phyloP scores from a whole-genome alignment of 2,888 invertebrate species.

The Polymixis lichenea region DNA sequence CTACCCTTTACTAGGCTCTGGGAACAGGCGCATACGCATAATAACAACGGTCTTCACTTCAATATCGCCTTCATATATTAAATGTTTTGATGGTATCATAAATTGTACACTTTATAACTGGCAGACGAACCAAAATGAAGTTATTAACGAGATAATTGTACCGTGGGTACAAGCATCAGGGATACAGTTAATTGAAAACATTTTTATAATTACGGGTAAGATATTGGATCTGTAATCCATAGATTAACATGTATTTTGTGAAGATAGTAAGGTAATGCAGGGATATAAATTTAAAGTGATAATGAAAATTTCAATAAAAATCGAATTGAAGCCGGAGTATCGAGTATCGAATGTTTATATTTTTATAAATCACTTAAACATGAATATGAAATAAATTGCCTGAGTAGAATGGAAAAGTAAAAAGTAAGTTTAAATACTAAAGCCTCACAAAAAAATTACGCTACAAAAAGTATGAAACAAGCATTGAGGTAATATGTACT shows the following conservation, averaged over 20 bases:
- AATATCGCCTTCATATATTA: constrained; percentile 24
- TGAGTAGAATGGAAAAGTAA: not conserved
- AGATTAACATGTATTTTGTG: constrained; percentile 2
- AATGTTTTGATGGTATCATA: constrained; percentile 41
- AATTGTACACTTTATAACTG: constrained; percentile 40
- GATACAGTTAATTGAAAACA: constrained; percentile 16
- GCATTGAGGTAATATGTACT: too few relatives aligned
- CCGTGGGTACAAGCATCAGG: constrained; percentile 3
- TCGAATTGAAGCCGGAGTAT: not conserved
- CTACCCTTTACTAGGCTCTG: not conserved
- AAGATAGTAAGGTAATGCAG: not conserved
- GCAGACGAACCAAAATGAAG: constrained; percentile 44
- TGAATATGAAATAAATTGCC: too few relatives aligned
- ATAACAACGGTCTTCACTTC: constrained; percentile 11
- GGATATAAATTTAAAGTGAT: not conserved
- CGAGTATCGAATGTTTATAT: too few relatives aligned
- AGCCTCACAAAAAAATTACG: too few relatives aligned
- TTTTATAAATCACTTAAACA: too few relatives aligned
- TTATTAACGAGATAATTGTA: constrained; percentile 51
- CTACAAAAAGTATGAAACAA: too few relatives aligned
- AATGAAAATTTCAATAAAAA: not conserved
- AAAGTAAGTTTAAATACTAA: too few relatives aligned
- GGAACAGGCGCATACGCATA: not conserved
- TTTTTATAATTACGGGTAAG: constrained; percentile 14
- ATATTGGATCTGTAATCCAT: not conserved